Percentiles rank a stretch among this genome's conserved stretches.
Conservation (phyloP, 2,888 invertebrate species). For the Polia nebulosa region DNA sequence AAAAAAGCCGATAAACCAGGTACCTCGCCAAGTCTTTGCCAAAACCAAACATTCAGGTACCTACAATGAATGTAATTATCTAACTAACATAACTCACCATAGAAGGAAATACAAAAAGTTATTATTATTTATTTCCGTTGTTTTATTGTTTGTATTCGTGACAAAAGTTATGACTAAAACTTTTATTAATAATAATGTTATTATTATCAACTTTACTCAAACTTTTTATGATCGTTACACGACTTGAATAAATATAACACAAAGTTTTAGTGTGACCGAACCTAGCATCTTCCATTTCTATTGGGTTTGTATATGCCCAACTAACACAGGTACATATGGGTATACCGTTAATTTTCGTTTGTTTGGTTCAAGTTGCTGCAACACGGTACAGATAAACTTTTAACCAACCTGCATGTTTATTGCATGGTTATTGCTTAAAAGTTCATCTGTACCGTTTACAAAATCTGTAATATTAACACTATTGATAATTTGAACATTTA, state of each 20-base stretch:
- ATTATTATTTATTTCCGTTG: constrained; percentile 4
- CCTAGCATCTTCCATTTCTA: neutral
- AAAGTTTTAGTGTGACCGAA: neutral
- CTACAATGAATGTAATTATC: too few relatives aligned
- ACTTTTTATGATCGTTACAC: constrained; percentile 3
- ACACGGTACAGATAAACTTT: constrained; percentile 1
- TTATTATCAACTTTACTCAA: constrained; percentile 17
- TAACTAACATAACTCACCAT: neutral
- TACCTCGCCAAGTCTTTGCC: too few relatives aligned
- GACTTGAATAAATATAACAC: constrained; percentile 29
- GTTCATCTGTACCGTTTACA: too few relatives aligned
- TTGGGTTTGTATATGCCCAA: neutral
- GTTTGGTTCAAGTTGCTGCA: neutral
- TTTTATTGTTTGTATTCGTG: constrained; percentile 12
- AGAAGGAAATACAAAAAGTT: neutral
- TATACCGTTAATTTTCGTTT: neutral
- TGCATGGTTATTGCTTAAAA: too few relatives aligned
- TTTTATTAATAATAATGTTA: constrained; percentile 33
- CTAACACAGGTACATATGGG: neutral
- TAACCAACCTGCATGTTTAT: too few relatives aligned
- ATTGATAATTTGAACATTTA: too few relatives aligned
- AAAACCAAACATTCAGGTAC: too few relatives aligned
- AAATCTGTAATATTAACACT: too few relatives aligned
- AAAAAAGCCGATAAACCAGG: too few relatives aligned
- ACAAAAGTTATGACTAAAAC: constrained; percentile 15